Base-by-base conservation (phyloP, 1,140 invertebrate species). In the Drosophila busckii region DNA sequence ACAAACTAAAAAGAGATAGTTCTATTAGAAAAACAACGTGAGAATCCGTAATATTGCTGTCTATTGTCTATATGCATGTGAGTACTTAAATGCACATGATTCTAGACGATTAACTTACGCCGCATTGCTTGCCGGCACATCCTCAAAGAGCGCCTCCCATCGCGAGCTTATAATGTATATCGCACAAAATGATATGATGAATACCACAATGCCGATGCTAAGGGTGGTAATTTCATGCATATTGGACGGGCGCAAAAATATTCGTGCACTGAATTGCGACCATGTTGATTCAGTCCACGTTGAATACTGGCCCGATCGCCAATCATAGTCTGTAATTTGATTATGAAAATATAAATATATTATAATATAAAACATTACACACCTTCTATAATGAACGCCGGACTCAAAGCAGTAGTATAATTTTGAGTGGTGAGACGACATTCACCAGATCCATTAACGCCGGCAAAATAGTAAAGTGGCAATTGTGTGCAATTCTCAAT, bases 281-380 rank as follows among this genome's bases (percentile, higher is more conserved):
- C 96, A 98, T 6, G 93, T 90, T 2, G 95, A 97, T 90, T 98
- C 96, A 12, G 96, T 94, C 96, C 96, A 98, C 4, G 95, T 93
- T 0, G 96, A 95, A 87, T 93, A 98, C 52, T 91, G 28, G 2
- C 92, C 92, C 0, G 94, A 95, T 13, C 89, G 88, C 91, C 94
- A 94, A 75, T 97, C 90, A 82, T 97, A 96, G 70, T 91, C 94
- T 96, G 16, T 2, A 41, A 29, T 17, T n/a, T n/a, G n/a, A n/a
- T n/a, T n/a, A 2, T 2, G 4, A 12, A 23, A 45, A 4, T 2
- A 2, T 4, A 0, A 20, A 54, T 53, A 19, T 29, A 55, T 12
- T 0, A 16, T 15, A 2, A 9, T 10, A 4, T 3, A 3, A 9
- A 4, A 0, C 3, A 1, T 3, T 9, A 23, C 63, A 85, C 86